A percentile compares a stretch with the other conserved stretches of the same genome.
Evolutionary conservation across 1,140 invertebrate genomes (phyloP).

Genomic region (Cyclargus thomasi): DNA sequence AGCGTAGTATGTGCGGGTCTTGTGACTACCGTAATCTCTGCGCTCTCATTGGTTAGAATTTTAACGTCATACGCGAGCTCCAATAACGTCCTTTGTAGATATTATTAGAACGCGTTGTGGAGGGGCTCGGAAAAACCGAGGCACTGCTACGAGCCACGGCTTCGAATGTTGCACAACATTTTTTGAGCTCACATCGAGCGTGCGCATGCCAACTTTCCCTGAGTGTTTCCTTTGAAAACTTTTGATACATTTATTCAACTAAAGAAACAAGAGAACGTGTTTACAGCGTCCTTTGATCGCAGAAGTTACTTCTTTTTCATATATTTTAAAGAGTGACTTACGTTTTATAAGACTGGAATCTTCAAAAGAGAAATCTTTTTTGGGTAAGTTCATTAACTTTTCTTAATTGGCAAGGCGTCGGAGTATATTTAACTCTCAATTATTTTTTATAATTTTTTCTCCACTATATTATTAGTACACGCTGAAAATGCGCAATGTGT

Average conservation of each 20-base stretch:
- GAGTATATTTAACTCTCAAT: not conserved
- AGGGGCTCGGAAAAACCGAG: conserved; percentile 63
- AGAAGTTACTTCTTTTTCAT: conserved; percentile 42
- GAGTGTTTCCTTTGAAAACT: conserved; percentile 17
- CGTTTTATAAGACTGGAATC: conserved; percentile 25
- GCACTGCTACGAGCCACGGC: conserved; percentile 25
- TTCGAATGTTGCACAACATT: conserved; percentile 62
- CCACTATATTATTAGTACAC: not conserved
- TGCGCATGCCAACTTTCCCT: conserved; percentile 25
- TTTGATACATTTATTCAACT: conserved; percentile 24
- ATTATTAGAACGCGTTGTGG: conserved; percentile 64
- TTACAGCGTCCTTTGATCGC: conserved; percentile 22
- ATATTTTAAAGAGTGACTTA: conserved; percentile 44
- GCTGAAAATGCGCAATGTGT: not conserved
- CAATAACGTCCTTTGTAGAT: conserved; percentile 44
- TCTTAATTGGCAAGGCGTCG: conserved; percentile 2
- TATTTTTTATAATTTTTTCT: not conserved
- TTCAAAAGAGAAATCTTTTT: conserved; percentile 33
- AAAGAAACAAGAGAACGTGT: conserved; percentile 5
- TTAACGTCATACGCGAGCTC: conserved; percentile 54
- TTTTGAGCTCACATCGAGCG: conserved; percentile 42
- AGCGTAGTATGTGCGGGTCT: conserved; percentile 38
- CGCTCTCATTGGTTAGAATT: conserved; percentile 42
- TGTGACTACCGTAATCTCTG: conserved; percentile 47
- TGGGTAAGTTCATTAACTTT: conserved; percentile 34